A percentile compares a stretch with the other conserved stretches of the same genome.
These are phyloP conservation scores for Chauna torquata DNA, from an alignment of 2,113 vertebrate species.

Conservation along the genomic window DNA sequence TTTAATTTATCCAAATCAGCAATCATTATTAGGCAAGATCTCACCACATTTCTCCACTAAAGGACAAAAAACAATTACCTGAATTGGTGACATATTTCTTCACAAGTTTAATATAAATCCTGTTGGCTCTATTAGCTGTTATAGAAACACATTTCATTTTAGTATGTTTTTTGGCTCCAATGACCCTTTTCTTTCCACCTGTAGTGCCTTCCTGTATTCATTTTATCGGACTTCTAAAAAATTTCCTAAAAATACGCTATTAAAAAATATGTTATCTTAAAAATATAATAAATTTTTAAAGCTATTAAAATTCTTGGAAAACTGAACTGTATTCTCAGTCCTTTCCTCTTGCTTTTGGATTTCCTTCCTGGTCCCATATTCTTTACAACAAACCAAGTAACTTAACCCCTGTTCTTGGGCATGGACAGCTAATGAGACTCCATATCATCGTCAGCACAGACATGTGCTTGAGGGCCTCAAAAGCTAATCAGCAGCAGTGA, in stretches of 20 bases:
- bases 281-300: not conserved
- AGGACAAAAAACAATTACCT: not conserved
- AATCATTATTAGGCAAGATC: not conserved
- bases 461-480: not conserved
- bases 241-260: not conserved
- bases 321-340: not conserved
- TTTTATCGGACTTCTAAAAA: not conserved
- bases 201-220: not conserved
- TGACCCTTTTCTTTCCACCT: not conserved
- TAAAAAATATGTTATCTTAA: not conserved
- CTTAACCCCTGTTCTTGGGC: not conserved
- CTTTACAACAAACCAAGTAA: not conserved
- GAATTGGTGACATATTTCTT: not conserved
- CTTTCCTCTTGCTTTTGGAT: not conserved
- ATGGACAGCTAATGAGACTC: not conserved
- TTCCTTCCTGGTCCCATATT: not conserved
- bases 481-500: not conserved
- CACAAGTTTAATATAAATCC: not conserved
- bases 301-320: not conserved
- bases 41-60: not conserved
- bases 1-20: not conserved
- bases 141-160: not conserved
- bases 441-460: not conserved
- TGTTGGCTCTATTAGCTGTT: not conserved
- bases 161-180: not conserved